Evolutionary conservation across 2,888 invertebrate genomes (phyloP).

Genomic region (Zhuqinia jingwanae): DNA sequence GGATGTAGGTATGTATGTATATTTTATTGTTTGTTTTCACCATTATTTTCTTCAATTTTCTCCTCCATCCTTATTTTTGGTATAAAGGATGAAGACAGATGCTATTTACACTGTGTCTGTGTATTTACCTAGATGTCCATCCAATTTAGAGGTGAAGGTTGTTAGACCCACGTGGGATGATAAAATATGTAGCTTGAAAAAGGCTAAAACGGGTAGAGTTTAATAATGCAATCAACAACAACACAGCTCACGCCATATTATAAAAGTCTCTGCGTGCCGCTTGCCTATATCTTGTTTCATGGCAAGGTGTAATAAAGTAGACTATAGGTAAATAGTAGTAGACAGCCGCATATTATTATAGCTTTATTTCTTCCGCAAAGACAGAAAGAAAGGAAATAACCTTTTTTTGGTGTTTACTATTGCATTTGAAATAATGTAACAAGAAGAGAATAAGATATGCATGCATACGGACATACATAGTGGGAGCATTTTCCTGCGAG

Average conservation of each 20-base stretch:
- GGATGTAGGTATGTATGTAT: no score
- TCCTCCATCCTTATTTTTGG: background rate
- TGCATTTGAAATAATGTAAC: no score
- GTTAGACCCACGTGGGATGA: slow-evolving; percentile 28
- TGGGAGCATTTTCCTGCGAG: no score
- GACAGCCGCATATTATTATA: no score
- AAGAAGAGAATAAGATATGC: no score
- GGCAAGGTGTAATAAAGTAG: background rate
- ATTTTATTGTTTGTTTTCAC: background rate
- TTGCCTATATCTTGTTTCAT: background rate
- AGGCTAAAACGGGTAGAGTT: slow-evolving; percentile 19
- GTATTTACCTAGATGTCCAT: background rate
- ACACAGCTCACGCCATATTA: background rate
- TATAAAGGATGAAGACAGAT: background rate
- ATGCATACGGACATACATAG: no score
- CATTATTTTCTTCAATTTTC: no score
- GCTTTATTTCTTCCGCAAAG: no score
- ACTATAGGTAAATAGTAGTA: no score
- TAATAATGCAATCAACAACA: slow-evolving; percentile 60
- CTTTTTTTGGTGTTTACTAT: no score
- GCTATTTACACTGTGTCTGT: background rate
- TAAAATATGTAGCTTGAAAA: slow-evolving; percentile 38
- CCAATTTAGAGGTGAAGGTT: slow-evolving; percentile 45
- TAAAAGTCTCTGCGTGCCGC: background rate
- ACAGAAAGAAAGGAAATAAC: background rate